Conservation (phyloP, 2,797 vertebrate genomes). For the Philypnodon macrostomus region DNA sequence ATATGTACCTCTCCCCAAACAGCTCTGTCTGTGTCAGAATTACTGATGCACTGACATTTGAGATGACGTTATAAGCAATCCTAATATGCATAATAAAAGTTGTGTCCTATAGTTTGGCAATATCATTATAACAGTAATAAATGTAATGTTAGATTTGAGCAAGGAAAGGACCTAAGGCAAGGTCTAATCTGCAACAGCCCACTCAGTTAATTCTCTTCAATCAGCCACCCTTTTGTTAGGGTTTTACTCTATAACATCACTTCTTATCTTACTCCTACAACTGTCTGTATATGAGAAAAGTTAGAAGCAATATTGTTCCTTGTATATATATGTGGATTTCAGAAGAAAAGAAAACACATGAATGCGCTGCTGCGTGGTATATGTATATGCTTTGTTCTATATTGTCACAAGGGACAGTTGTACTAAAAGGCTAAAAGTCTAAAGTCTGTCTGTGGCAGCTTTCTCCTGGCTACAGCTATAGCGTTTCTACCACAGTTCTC, state of each 20-base stretch:
- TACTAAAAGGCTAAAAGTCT: no score
- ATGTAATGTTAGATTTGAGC: neutral
- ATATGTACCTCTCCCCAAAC: constrained; percentile 16
- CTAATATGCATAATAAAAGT: neutral
- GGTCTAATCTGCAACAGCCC: constrained; percentile 1
- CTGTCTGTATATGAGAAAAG: no score
- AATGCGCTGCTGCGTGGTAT: constrained; percentile 7
- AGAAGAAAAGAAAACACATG: no score
- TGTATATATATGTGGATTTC: no score
- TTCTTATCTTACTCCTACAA: no score
- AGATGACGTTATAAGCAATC: neutral
- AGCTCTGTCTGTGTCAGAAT: neutral
- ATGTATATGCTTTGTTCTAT: constrained; percentile 13
- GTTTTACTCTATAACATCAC: neutral
- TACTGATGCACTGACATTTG: neutral
- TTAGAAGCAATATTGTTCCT: constrained; percentile 8
- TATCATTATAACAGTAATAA: no score
- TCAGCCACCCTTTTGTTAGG: no score
- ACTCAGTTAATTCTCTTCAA: constrained; percentile 1
- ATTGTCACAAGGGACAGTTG: constrained; percentile 20
- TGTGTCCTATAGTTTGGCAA: no score
- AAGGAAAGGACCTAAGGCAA: neutral
- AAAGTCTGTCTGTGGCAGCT: constrained; percentile 23
- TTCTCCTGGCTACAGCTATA: constrained; percentile 28
- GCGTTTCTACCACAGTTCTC: constrained; percentile 21